Evolutionary conservation across 2,113 vertebrate species (phyloP).

Genomic region (Eira barbara): DNA sequence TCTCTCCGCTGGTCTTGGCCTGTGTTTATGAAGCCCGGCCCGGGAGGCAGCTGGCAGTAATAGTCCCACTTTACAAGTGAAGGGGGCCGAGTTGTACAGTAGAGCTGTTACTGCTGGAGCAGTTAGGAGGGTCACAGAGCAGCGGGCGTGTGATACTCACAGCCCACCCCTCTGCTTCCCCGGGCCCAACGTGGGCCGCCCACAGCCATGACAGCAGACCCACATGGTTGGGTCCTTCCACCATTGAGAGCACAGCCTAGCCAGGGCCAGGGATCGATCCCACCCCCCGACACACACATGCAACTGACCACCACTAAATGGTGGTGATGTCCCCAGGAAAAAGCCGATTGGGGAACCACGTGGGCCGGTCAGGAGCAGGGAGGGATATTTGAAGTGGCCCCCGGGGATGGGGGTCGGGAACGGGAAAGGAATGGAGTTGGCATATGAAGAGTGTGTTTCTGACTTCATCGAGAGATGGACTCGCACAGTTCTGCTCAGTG

Average conservation of each 20-base stretch:
- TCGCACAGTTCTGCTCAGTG: not conserved
- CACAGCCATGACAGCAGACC: not conserved
- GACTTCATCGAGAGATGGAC: not conserved
- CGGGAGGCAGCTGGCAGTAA: not conserved
- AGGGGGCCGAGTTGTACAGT: not conserved
- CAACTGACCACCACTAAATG: not conserved
- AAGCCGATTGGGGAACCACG: not conserved
- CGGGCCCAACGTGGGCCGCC: not conserved
- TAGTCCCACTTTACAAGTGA: not conserved
- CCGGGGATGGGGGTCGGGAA: not conserved
- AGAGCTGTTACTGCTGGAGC: not conserved
- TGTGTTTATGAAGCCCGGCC: not conserved
- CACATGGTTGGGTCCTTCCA: not conserved
- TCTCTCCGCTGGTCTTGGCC: not conserved
- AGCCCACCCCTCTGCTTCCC: not conserved
- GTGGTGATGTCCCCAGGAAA: not conserved
- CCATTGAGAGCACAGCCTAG: not conserved
- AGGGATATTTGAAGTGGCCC: not conserved
- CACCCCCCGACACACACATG: not conserved
- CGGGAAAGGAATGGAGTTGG: not conserved
- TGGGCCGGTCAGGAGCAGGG: not conserved
- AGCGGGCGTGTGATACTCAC: not conserved
- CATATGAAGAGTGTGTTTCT: not conserved
- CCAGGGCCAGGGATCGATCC: not conserved
- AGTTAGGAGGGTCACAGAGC: slow-evolving; percentile 9